Percentiles rank a stretch among this genome's conserved stretches.
These are phyloP conservation scores for Drosophila fungiperda DNA, from an alignment of 2,888 invertebrate genomes.

Conservation along the genomic window DNA sequence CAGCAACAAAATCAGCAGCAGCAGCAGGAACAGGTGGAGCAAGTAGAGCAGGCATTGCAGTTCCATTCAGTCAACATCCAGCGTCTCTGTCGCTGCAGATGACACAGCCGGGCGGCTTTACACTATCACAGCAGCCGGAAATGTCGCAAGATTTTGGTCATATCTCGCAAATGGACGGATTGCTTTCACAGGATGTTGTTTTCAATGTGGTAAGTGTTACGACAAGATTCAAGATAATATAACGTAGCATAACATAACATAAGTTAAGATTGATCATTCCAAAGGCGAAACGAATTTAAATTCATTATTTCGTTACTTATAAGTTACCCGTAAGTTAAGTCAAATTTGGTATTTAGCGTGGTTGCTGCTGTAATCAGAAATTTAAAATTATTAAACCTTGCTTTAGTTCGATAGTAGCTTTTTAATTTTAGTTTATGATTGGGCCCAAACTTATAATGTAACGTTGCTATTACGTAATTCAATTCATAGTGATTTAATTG, in stretches of 20 bases:
- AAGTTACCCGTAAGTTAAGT: background rate
- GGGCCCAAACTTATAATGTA: background rate
- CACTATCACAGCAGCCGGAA: conserved; percentile 88
- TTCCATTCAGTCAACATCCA: conserved; percentile 89
- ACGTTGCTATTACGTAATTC: background rate
- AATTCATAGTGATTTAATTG: background rate
- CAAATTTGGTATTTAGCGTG: background rate
- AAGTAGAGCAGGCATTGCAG: background rate
- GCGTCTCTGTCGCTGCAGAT: conserved; percentile 88
- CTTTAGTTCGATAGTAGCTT: background rate
- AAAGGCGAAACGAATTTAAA: background rate
- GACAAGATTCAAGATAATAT: background rate
- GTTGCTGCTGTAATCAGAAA: background rate
- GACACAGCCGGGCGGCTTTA: conserved; percentile 88
- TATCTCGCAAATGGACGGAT: conserved; percentile 95
- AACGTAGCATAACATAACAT: background rate
- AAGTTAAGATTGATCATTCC: background rate
- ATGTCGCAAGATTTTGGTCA: conserved; percentile 85
- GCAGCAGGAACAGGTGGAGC: conserved; percentile 10
- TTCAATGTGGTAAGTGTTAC: conserved; percentile 78
- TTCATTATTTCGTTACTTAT: background rate
- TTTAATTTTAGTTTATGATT: background rate
- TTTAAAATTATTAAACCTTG: background rate
- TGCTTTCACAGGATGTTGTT: conserved; percentile 93
- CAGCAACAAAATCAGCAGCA: conserved; percentile 11